phyloP scores from a whole-genome alignment of 2,113 vertebrate genomes.

The Gymnorhina tibicen region DNA sequence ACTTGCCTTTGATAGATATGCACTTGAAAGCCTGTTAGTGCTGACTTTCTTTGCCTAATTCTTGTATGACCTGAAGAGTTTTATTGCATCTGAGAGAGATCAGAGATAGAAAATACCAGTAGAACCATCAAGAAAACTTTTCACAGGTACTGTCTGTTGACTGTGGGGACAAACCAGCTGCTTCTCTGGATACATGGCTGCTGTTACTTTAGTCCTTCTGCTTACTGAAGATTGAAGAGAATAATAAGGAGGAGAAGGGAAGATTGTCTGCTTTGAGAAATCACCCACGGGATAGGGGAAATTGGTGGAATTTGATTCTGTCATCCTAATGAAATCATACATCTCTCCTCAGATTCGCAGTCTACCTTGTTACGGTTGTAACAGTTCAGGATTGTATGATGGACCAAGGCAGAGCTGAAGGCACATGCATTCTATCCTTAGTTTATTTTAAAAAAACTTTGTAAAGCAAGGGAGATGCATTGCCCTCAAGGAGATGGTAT shows the following conservation, averaged over 20 bases:
- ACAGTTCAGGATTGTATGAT: not conserved
- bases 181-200: not conserved
- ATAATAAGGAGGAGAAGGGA: not conserved
- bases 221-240: not conserved
- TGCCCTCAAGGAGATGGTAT: not conserved
- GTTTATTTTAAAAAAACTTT: not conserved
- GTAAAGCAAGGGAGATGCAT: not conserved
- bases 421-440: not conserved
- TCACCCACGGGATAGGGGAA: rapidly evolving
- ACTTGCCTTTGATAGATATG: not conserved
- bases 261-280: not conserved
- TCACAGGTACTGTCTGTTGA: not conserved
- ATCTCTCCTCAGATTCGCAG: not conserved
- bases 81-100: not conserved
- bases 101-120: not conserved
- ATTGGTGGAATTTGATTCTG: not conserved
- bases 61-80: not conserved
- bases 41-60: not conserved
- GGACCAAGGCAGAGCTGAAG: not conserved
- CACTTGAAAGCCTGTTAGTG: not conserved
- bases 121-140: not conserved
- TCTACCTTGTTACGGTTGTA: not conserved
- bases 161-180: not conserved
- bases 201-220: not conserved
- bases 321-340: not conserved